Conservation (phyloP, 2,797 vertebrate species). For the Sardinella longiceps region DNA sequence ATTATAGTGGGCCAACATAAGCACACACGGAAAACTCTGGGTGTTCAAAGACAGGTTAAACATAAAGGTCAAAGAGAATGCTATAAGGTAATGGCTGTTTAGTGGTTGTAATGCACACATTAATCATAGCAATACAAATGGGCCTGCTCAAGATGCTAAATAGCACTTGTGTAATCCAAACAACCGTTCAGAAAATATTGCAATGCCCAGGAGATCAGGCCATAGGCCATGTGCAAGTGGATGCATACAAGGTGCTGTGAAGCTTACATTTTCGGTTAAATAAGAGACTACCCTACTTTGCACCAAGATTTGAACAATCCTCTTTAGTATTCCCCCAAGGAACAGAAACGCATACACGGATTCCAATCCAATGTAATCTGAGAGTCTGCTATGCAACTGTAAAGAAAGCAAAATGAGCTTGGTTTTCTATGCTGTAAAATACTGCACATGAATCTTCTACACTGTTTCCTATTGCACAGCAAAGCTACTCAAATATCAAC, state of each 20-base stretch:
- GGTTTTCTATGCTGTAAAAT: neutral
- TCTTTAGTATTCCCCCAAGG: neutral
- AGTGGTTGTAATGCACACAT: neutral
- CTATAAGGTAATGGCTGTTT: neutral
- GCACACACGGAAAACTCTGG: neutral
- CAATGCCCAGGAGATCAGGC: neutral
- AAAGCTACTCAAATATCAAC: conserved; percentile 8
- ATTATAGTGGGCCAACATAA: neutral
- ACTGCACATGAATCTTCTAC: neutral
- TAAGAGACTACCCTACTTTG: neutral
- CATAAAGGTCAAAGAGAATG: neutral
- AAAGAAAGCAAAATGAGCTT: neutral
- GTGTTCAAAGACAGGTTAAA: neutral
- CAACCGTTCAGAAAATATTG: neutral
- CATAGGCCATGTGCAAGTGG: neutral
- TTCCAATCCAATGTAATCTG: neutral
- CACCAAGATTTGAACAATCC: neutral
- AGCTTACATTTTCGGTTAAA: neutral
- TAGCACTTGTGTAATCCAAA: neutral
- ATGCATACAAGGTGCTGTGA: neutral
- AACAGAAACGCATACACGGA: neutral
- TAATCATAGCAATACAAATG: neutral
- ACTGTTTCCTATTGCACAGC: neutral
- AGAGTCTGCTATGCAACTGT: neutral
- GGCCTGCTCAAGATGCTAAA: neutral